Base-by-base conservation (phyloP, 2,113 vertebrate species). In the Todiramphus chloris region DNA sequence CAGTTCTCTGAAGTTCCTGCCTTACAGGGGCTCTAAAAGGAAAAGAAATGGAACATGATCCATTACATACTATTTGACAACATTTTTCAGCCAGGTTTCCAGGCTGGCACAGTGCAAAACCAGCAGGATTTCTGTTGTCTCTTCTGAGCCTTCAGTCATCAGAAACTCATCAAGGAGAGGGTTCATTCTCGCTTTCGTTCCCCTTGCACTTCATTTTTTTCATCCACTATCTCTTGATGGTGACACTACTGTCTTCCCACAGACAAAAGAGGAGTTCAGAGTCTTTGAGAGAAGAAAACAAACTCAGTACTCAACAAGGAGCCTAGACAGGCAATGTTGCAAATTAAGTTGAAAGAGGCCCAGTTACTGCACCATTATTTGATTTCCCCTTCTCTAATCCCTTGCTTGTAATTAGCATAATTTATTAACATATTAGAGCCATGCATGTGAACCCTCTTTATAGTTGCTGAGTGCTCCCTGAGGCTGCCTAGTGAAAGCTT, bases 331-430 rank as follows among this genome's bases (percentile, higher is more conserved):
- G 87, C 89, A 88, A 60, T 89, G 87, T 79, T 95, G 95, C 93
- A 96, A 97, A 97, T 96, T 96, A 96, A 96, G 95, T 95, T 96
- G 97, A 97, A 96, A 96, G 82, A 83, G 87, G 33, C 87, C n/a
- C 21, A 35, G 81, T 91, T 56, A 90, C 96, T 75, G 72, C 66
- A 31, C 66, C 78, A 86, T 94, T 96, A 93, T 95, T 97, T 97
- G 95, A 86, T 93, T 97, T 94, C 94, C 85, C 90, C 85, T 74
- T 31, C 92, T 89, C 87, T 94, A 67, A 93, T 97, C 94, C 92
- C 31, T 74, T 89, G 86, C 95, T 96, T 94, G 89, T 95, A 95
- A 91, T 96, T 92, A 93, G 93, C 89, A 93, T 93, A 88, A 96
- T 83, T 95, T 95, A 96, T 94, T 94, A 91, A 95, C 94, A 95